Evolutionary conservation across 2,113 vertebrate genomes (phyloP).

Genomic region (Scomber colias): DNA sequence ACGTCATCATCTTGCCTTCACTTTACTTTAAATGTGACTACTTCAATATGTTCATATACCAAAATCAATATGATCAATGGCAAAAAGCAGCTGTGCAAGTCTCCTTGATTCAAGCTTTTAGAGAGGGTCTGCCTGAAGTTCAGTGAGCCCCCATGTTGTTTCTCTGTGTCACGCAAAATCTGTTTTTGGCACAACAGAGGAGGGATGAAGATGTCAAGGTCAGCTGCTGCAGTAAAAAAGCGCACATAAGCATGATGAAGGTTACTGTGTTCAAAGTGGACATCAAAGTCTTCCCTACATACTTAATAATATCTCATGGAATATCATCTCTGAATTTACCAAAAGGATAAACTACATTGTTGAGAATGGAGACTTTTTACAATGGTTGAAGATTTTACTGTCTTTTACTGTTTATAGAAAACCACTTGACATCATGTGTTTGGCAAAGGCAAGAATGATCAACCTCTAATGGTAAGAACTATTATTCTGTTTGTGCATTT

Average conservation of each 20-base stretch:
- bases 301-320: background rate
- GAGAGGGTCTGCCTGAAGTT: background rate
- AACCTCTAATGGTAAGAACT: too few species aligned
- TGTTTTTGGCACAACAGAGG: slow-evolving; percentile 24
- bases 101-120: background rate
- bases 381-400: too few species aligned
- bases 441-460: too few species aligned
- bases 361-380: too few species aligned
- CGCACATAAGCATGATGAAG: background rate
- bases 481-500: too few species aligned
- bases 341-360: too few species aligned
- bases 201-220: slow-evolving; percentile 3
- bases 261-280: background rate
- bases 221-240: background rate
- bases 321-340: too few species aligned
- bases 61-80: background rate
- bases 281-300: background rate
- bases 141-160: background rate
- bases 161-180: background rate
- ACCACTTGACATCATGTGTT: too few species aligned
- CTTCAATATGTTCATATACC: background rate
- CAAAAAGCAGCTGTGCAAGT: background rate
- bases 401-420: too few species aligned
- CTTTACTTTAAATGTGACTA: background rate
- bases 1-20: too few species aligned